Conservation (phyloP, 2,113 vertebrate genomes). For the Datnioides undecimradiatus region DNA sequence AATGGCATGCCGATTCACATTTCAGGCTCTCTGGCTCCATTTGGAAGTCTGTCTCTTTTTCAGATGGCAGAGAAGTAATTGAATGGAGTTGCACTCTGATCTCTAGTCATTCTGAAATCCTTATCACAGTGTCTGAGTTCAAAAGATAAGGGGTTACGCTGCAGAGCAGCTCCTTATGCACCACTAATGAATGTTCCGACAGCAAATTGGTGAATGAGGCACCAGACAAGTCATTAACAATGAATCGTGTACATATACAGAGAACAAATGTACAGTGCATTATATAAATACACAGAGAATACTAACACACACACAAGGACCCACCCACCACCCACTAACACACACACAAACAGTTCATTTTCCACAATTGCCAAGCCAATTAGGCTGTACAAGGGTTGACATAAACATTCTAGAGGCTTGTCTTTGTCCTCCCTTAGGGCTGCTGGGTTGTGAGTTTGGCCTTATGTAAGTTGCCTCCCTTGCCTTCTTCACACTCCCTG, state of each 20-base stretch:
- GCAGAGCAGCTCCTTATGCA: constrained; percentile 42
- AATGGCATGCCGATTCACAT: constrained; percentile 28
- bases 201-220: constrained; percentile 34
- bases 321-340: constrained; percentile 24
- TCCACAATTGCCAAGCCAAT: constrained; percentile 58
- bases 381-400: constrained; percentile 47
- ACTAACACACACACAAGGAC: neutral
- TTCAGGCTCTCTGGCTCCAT: constrained; percentile 25
- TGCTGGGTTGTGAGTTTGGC: constrained; percentile 36
- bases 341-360: constrained; percentile 24
- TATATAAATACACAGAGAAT: constrained; percentile 42
- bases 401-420: constrained; percentile 50
- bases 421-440: constrained; percentile 50
- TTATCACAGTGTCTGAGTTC: constrained; percentile 67
- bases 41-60: constrained; percentile 49
- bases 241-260: constrained; percentile 50
- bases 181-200: constrained; percentile 60
- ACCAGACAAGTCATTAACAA: constrained; percentile 63
- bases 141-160: constrained; percentile 52
- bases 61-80: constrained; percentile 55
- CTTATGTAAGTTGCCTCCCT: constrained; percentile 53
- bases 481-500: constrained; percentile 65
- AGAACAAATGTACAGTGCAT: constrained; percentile 56
- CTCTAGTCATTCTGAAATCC: constrained; percentile 62
- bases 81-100: constrained; percentile 66